Evolutionary conservation across 30 jellyfish, hydroid and myxozoan genomes (phyloP), one percentile per base, ranked within the genome.

Genomic region (Hydractinia echinata): DNA sequence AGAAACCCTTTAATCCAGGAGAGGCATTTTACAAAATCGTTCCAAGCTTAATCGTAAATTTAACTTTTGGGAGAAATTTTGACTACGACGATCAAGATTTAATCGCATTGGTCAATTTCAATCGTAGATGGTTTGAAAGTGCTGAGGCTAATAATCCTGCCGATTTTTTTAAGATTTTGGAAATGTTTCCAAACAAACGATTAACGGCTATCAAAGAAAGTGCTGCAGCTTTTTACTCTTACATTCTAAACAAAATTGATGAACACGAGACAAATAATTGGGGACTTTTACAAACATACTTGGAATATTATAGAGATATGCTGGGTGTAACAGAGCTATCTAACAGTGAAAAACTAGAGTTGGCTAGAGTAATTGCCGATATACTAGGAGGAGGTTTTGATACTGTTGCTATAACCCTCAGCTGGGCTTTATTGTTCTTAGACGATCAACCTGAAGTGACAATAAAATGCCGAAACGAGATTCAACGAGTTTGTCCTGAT

Each of bases 71-170:
- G 15, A 53, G 73, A 7, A 15, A 54, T 19, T 61, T 16, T 51
- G 86, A 30, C 10, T 81, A 81, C 4, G 77, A 81, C 51, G 88
- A 81, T 49, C 14, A 55, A 49, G 73, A 81, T 8, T 53, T 81
- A 20, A 10, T 81, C 16, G 13, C 21, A 16, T 55, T 81, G 61
- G 84, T 81, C 52, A 39, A 66, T 64, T 20, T 81, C 3, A 49
- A 48, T 16, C 64, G 62, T 7, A 68, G 54, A 51, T 81, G 88
- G 88, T 81, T 81, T 21, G 86, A 81, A 54, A 61, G 67, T 44
- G 88, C 88, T 7, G 88, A 81, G 54, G 71, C 77, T n/a, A 81
- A 54, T 53, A 81, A 81, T 21, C 88, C 88, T 14, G 88, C 61
- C 19, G 88, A 81, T 68, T 81, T 64, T 54, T 51, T 81, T 15